Evolutionary conservation across 1,140 invertebrate genomes (phyloP), one percentile per base, ranked within the genome.

Genomic region (Brachionus rotundiformis): DNA sequence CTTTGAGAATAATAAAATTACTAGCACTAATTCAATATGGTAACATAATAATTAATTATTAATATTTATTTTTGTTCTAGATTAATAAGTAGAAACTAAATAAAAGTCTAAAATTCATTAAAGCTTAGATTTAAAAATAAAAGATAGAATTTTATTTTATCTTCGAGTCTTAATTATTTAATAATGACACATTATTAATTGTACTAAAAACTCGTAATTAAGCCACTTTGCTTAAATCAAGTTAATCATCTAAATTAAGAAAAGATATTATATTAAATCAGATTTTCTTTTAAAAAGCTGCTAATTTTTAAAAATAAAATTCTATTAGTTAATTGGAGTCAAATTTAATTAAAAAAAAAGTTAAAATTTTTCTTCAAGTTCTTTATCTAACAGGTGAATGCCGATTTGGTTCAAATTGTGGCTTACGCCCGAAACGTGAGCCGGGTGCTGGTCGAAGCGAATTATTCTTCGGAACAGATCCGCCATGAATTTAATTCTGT

Each of bases 351-450:
- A n/a, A n/a, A n/a, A n/a, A 71, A 71, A 16, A 13, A 36, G 8
- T 16, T 41, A 44, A 73, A 73, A 73, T 47, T 73, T 25, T 41
- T 73, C 36, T 13, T 44, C 6, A 39, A 79, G 47, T 19, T 79
- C 44, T 31, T 39, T 39, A 23, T 79, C 76, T 10, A 79, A 19
- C 29, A 59, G 5, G 33, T 59, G 23, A 25, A 79, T 63, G n/a
- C 76, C 76, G 10, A 79, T 23, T 63, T 47, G 76, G 47, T 79
- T 79, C 23, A 63, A 39, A 16, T 59, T 19, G 29, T 79, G 47
- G 33, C 23, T 39, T 23, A 77, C 75, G 16, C 76, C 47, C 2
- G 13, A 3, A n/a, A 59, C 25, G 19, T 79, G 27, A 23, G 3
- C 11, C 6, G 29, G 47, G 19, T 79, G 47, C 19, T 59, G 76